These are phyloP conservation scores for Philopedon plagiatum DNA, from an alignment of 2,888 invertebrate genomes.

Conservation along the genomic window DNA sequence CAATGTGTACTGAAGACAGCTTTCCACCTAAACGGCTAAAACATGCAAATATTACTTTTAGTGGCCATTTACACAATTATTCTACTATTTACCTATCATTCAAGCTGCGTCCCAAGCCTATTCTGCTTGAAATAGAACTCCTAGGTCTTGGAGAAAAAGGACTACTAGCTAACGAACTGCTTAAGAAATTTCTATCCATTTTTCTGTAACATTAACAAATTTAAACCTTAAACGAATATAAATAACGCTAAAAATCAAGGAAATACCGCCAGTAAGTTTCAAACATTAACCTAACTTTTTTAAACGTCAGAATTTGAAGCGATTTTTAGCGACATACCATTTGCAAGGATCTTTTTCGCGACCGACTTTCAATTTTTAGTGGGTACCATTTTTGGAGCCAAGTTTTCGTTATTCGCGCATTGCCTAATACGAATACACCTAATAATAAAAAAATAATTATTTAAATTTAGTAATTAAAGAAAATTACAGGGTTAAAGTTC, in stretches of 20 bases:
- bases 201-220: not conserved
- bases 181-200: conserved; percentile 57
- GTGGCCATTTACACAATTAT: conserved; percentile 25
- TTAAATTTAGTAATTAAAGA: not conserved
- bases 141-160: conserved; percentile 64
- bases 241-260: conserved; percentile 1
- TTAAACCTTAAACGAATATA: not conserved
- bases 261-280: not conserved
- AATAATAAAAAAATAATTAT: not conserved
- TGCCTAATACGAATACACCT: no score
- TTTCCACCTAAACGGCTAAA: conserved; percentile 71
- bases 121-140: conserved; percentile 55
- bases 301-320: not conserved
- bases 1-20: conserved; percentile 81
- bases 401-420: no score
- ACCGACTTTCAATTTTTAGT: not conserved
- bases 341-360: no score
- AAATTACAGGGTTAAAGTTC: not conserved
- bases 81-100: conserved; percentile 59
- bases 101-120: conserved; percentile 7
- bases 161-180: conserved; percentile 54
- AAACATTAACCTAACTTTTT: not conserved
- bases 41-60: conserved; percentile 35
- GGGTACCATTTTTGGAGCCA: not conserved
- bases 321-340: no score